A percentile compares a stretch with the other conserved stretches of the same genome.
These are phyloP conservation scores for Dascillus cervinus DNA, from an alignment of 2,888 invertebrate genomes.

Conservation along the genomic window DNA sequence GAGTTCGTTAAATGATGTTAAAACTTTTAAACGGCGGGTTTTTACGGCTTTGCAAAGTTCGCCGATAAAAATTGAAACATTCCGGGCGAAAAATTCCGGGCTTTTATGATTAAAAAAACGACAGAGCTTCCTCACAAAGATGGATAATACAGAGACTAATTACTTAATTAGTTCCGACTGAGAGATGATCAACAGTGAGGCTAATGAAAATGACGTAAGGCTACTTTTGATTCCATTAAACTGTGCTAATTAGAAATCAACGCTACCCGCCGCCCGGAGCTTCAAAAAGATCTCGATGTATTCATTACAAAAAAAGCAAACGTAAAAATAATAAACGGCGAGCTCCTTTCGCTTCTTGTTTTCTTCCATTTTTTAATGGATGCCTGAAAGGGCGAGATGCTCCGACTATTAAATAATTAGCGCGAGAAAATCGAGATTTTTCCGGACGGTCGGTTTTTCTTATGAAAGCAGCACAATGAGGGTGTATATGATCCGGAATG, in stretches of 20 bases:
- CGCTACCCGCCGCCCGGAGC: constrained; percentile 26
- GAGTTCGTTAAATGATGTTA: no score
- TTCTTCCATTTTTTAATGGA: no score
- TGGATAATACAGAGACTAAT: constrained; percentile 29
- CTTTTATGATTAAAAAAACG: no score
- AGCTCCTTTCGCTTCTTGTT: background rate
- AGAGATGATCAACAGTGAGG: constrained; percentile 33
- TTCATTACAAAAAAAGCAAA: constrained; percentile 9
- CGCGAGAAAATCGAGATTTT: no score
- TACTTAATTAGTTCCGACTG: constrained; percentile 37
- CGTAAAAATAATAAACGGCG: constrained; percentile 4
- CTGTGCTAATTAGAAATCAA: constrained; percentile 38
- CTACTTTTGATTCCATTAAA: constrained; percentile 32
- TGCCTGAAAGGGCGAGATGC: no score
- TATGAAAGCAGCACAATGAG: no score
- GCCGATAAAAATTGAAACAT: no score
- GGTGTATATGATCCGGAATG: constrained; percentile 21
- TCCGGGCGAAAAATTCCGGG: no score
- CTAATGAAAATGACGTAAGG: constrained; percentile 31
- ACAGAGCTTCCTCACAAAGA: constrained; percentile 9
- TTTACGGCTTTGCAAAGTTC: no score
- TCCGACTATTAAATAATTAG: no score
- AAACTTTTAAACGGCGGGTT: no score
- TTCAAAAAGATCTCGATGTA: constrained; percentile 10
- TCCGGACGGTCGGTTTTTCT: no score